Base-by-base conservation (phyloP, 2,888 invertebrate genomes). In the Monochamus alternatus region DNA sequence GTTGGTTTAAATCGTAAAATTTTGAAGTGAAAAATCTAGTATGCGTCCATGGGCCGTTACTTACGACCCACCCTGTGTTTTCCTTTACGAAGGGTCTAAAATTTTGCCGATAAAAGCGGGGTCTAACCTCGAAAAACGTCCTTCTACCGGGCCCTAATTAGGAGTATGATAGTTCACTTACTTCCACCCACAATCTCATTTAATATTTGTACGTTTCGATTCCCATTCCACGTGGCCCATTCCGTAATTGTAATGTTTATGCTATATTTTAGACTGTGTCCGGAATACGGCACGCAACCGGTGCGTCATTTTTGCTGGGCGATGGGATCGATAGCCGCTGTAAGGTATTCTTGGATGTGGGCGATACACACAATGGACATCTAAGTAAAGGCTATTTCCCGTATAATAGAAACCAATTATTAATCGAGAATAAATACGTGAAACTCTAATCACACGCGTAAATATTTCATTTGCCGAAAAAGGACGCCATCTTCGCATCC, bases 301-400 rank as follows among this genome's bases (percentile, higher is more conserved):
- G 82, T 84, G 84, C 84, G 84, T 85, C 84, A 85, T 85, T 84
- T 85, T 84, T 81, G 85, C 84, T 82, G 81, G 80, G 32, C 76
- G 76, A 77, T 75, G 72, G 74, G 81, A 81, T 84, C 84, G 79
- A 84, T 84, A 82, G 71, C 14, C 55, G 22, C 55, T 0, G 32
- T 47, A 51, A 65, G 68, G 69, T 75, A 75, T 75, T 75, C 75
- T 52, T 58, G 68, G 59, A 70, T 62, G 43, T 43, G 74, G 70
- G 64, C 69, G 65, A 75, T 60, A 75, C 66, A 75, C 66, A 75
- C 74, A 75, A 70, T 70, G 65, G 70, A 70, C 51, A 65, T 70
- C 65, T 43, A 55, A 70, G 70, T 60, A 70, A 70, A 70, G 47
- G 58, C 74, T 75, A 66, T 55, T 70, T 70, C 65, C 70, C 51